Conservation (phyloP, 2,797 vertebrate genomes). For the Pempheris klunzingeri region DNA sequence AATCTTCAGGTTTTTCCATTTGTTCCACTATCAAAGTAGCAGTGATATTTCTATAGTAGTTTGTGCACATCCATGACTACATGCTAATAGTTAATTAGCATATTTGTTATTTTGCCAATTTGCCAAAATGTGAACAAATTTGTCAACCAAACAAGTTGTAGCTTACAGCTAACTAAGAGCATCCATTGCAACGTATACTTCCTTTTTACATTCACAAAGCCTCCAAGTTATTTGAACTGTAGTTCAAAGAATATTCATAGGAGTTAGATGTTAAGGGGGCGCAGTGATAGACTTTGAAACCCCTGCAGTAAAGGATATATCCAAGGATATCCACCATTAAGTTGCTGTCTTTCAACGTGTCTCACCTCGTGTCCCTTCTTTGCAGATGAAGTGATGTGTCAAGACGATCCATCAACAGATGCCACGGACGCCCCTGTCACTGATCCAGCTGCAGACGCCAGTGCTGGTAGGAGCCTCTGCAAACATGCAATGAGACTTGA, state of each 20-base stretch:
- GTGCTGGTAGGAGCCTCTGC: conserved; percentile 8
- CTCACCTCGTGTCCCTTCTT: conserved; percentile 9
- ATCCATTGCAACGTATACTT: not conserved
- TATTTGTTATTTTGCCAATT: not conserved
- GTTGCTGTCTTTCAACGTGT: not conserved
- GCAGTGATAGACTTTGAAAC: no score
- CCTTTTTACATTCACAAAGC: not conserved
- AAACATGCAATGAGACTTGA: not conserved
- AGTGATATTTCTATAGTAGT: no score
- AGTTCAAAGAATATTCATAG: not conserved
- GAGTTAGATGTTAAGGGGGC: not conserved
- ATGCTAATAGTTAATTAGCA: not conserved
- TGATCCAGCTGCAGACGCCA: rapidly evolving
- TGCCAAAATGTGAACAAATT: not conserved
- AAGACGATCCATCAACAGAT: not conserved
- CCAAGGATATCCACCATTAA: not conserved
- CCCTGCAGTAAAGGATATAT: not conserved
- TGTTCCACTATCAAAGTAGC: not conserved
- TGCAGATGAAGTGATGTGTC: conserved; percentile 71
- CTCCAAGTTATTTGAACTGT: not conserved
- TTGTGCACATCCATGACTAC: not conserved
- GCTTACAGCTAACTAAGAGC: not conserved
- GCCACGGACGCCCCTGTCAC: rapidly evolving
- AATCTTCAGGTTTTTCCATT: not conserved
- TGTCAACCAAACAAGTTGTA: not conserved